Base-by-base conservation (phyloP, 2,797 vertebrate genomes). In the Ammospiza maritima region DNA sequence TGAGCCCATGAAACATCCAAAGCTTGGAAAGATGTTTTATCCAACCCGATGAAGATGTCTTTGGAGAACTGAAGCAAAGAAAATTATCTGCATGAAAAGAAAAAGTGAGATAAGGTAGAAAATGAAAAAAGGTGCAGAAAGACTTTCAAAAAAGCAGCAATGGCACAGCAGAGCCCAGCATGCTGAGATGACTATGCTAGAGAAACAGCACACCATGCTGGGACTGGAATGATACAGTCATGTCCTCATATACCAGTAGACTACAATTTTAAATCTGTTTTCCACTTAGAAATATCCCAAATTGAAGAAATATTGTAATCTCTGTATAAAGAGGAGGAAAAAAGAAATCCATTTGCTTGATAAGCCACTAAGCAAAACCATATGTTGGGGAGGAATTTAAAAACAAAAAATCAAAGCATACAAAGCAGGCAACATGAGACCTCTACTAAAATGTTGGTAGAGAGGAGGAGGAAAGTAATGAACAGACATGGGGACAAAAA, bases 51-150 rank as follows among this genome's bases (percentile, higher is more conserved):
- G 98, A 97, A 98, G 98, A 97, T 98, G 97, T 99, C 99, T 98
- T 98, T 98, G 97, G 74, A 98, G 97, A 98, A 98, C 97, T 98
- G 98, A 98, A 98, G 98, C 98, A 98, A 99, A 99, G 97, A 98
- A 98, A 98, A 97, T 99, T 99, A 99, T 99, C 99, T 99, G 99
- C 97, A 96, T 97, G 96, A 98, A 98, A 94, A 98, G 94, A 98
- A 97, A 96, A 97, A 95, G 90, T 60, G 85, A 96, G 95, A 96
- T 97, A 98, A 95, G 86, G 85, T 27, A 96, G 96, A 85, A 94
- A 95, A 96, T 91, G 74, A 91, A 96, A 92, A 97, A 96, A 95
- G 80, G 93, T 67, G 84, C 97, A 97, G 92, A 97, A 97, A 98
- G 97, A 48, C 96, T 89, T 95, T 86, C 17, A 38, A 86, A 90